A percentile compares a stretch with the other conserved stretches of the same genome.
Conservation (phyloP, 2,797 vertebrate species). For the Lepilemur ruficaudatus region DNA sequence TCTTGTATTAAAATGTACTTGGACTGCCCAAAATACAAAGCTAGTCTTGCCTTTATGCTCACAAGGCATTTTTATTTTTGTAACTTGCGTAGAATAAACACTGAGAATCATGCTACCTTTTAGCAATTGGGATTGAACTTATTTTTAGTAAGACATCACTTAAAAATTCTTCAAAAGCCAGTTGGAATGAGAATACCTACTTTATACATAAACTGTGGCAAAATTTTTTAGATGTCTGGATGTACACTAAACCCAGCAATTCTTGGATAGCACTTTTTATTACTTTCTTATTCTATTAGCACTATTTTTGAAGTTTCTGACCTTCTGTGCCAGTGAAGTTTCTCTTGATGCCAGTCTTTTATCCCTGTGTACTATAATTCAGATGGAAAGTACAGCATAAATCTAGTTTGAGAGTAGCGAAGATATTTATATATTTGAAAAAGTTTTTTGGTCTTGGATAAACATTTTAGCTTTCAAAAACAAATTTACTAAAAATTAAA, state of each 20-base stretch:
- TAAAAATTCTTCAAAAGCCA: background rate
- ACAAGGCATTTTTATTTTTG: background rate
- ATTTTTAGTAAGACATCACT: background rate
- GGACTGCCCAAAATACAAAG: background rate
- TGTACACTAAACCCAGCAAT: background rate
- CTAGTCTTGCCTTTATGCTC: background rate
- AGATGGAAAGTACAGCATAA: background rate
- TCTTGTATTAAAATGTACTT: background rate
- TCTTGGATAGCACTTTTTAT: background rate
- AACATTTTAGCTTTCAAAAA: conserved; percentile 17
- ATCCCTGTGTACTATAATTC: background rate
- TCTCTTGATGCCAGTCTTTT: conserved; percentile 12
- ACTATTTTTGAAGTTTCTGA: conserved; percentile 29
- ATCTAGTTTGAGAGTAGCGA: background rate
- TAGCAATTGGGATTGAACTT: background rate
- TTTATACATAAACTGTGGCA: background rate
- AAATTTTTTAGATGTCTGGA: background rate
- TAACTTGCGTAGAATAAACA: background rate
- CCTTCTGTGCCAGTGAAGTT: background rate
- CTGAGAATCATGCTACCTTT: background rate
- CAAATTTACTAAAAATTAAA: background rate
- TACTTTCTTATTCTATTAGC: background rate
- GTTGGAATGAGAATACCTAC: background rate
- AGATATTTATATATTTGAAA: conserved; percentile 3
- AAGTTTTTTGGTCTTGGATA: background rate